A percentile compares a stretch with the other conserved stretches of the same genome.
phyloP scores from a whole-genome alignment of 2,113 vertebrate species.

The Cryptomyrus ogoouensis region DNA sequence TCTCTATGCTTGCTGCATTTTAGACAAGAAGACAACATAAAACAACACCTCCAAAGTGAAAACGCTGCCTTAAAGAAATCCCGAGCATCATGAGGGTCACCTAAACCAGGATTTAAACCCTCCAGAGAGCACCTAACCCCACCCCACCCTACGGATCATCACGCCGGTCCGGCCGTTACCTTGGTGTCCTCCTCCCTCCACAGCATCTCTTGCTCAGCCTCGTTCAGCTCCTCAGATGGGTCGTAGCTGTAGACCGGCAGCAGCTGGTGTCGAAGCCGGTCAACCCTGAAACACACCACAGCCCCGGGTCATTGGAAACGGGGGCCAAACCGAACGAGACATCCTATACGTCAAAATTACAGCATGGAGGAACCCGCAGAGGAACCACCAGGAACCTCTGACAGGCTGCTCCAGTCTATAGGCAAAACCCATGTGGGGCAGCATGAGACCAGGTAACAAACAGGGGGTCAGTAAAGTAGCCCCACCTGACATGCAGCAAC shows the following conservation, averaged over 20 bases:
- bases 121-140: not conserved
- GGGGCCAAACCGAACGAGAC: not conserved
- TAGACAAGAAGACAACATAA: not conserved
- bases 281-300: slow-evolving; percentile 60
- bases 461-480: not conserved
- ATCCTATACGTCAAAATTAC: not conserved
- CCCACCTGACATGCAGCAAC: not conserved
- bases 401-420: not conserved
- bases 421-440: not conserved
- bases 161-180: slow-evolving; percentile 51
- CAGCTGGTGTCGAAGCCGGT: slow-evolving; percentile 84
- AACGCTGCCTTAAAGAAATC: not conserved
- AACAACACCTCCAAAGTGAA: not conserved
- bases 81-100: not conserved
- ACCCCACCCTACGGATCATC: not conserved
- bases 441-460: not conserved
- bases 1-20: rapidly evolving
- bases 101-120: not conserved
- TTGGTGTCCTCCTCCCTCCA: slow-evolving; percentile 75
- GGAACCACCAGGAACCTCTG: not conserved
- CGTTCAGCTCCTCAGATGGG: slow-evolving; percentile 82
- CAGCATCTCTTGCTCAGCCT: slow-evolving; percentile 83
- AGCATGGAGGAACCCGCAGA: not conserved
- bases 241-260: slow-evolving; percentile 91
- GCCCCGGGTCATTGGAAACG: not conserved